These are phyloP conservation scores for Melanogrammus aeglefinus DNA, from an alignment of 2,797 vertebrate species.

Conservation along the genomic window DNA sequence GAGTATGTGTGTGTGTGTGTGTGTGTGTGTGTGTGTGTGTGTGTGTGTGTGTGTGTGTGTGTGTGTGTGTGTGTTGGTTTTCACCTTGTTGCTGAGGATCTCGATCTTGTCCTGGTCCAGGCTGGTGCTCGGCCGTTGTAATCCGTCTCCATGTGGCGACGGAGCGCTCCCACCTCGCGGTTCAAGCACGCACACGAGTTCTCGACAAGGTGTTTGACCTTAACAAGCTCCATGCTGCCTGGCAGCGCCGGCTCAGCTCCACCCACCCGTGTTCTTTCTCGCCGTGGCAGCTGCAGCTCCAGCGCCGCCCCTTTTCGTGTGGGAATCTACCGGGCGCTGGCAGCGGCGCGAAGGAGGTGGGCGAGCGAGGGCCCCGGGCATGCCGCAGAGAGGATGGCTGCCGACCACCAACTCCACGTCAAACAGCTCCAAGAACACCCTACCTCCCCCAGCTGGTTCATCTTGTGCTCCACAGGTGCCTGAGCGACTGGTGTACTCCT, in stretches of 20 bases:
- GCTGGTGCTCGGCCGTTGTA: constrained; percentile 85
- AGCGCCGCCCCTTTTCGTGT: constrained; percentile 68
- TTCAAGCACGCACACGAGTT: constrained; percentile 95
- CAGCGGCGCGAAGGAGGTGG: constrained; percentile 72
- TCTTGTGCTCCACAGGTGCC: constrained; percentile 76
- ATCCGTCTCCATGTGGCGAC: constrained; percentile 85
- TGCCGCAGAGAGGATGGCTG: no score
- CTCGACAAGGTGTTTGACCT: constrained; percentile 89
- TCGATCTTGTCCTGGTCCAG: constrained; percentile 94
- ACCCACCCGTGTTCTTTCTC: constrained; percentile 75
- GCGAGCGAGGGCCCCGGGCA: constrained; percentile 55
- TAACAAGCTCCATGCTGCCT: constrained; percentile 86
- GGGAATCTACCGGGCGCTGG: constrained; percentile 65
- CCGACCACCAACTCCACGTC: no score
- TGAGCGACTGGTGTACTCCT: constrained; percentile 76
- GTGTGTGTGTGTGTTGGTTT: no score
- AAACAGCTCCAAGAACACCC: background rate
- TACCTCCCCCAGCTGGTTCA: constrained; percentile 69
- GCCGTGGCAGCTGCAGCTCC: constrained; percentile 74
- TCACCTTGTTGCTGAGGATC: constrained; percentile 85
- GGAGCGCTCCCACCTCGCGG: constrained; percentile 87
- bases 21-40: no score
- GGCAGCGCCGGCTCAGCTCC: constrained; percentile 79
- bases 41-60: no score
- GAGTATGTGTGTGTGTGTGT: no score